phyloP scores from a whole-genome alignment of 1,140 invertebrate genomes.

The Macrostomum lignano region DNA sequence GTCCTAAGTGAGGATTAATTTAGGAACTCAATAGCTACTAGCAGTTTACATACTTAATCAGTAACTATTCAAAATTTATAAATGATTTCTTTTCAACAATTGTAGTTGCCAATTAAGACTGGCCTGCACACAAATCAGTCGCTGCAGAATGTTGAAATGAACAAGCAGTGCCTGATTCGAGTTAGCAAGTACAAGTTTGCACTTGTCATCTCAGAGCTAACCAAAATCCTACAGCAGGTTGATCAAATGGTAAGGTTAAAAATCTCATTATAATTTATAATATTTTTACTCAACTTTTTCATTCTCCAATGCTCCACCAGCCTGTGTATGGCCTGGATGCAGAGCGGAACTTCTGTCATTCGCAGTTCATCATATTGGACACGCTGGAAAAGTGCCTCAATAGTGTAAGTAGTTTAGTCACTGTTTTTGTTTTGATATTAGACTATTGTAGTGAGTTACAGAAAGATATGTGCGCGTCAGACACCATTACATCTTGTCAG shows the following conservation, averaged over 20 bases:
- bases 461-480: too few relatives aligned
- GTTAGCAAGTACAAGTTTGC: slow-evolving; percentile 71
- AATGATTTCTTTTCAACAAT: too few relatives aligned
- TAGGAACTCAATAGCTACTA: too few relatives aligned
- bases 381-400: slow-evolving; percentile 74
- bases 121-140: slow-evolving; percentile 59
- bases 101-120: slow-evolving; percentile 62
- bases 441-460: too few relatives aligned
- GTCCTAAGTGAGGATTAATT: too few relatives aligned
- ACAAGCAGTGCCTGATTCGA: slow-evolving; percentile 71
- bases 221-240: slow-evolving; percentile 66
- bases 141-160: slow-evolving; percentile 62
- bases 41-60: too few relatives aligned
- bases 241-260: slow-evolving; percentile 43
- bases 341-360: slow-evolving; percentile 72
- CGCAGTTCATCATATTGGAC: slow-evolving; percentile 74
- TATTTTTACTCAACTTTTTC: slow-evolving; percentile 4
- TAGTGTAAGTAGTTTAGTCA: slow-evolving; percentile 35
- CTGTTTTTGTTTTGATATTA: too few relatives aligned
- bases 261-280: not conserved
- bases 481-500: too few relatives aligned
- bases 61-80: too few relatives aligned
- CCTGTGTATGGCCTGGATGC: slow-evolving; percentile 44
- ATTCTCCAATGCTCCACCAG: too few relatives aligned
- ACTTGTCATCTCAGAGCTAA: slow-evolving; percentile 67